A percentile compares a stretch with the other conserved stretches of the same genome.
Conservation (phyloP, 1,140 invertebrate species). For the Lamellibrachia luymesi region DNA sequence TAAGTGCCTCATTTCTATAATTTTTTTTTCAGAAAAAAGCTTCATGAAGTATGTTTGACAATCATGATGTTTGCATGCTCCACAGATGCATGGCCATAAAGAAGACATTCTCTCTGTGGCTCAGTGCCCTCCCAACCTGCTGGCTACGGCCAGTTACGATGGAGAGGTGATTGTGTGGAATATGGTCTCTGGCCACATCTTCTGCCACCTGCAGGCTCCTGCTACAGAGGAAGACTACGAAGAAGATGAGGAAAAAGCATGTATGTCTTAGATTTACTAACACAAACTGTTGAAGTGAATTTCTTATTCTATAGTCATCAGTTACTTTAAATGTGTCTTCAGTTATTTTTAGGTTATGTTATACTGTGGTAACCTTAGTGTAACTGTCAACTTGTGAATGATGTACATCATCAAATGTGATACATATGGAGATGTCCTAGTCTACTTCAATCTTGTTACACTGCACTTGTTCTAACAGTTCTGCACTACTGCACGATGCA, state of each 20-base stretch:
- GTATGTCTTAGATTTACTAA: background rate
- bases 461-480: no score
- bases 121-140: slow-evolving; percentile 51
- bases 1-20: background rate
- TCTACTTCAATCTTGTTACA: no score
- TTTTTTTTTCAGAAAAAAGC: background rate
- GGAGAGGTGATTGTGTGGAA: slow-evolving; percentile 58
- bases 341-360: no score
- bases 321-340: no score
- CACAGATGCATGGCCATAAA: slow-evolving; percentile 52
- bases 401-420: no score
- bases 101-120: slow-evolving; percentile 55
- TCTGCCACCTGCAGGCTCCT: slow-evolving; percentile 48
- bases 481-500: no score
- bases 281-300: no score
- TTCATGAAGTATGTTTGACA: background rate
- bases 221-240: slow-evolving; percentile 22
- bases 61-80: background rate
- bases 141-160: slow-evolving; percentile 56
- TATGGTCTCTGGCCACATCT: slow-evolving; percentile 58
- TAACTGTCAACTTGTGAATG: no score
- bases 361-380: no score
- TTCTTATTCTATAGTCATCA: no score
- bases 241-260: background rate
- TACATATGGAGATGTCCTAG: no score